A percentile compares a stretch with the other conserved stretches of the same genome.
Conservation (phyloP, 2,888 invertebrate species). For the Erebia ligea region DNA sequence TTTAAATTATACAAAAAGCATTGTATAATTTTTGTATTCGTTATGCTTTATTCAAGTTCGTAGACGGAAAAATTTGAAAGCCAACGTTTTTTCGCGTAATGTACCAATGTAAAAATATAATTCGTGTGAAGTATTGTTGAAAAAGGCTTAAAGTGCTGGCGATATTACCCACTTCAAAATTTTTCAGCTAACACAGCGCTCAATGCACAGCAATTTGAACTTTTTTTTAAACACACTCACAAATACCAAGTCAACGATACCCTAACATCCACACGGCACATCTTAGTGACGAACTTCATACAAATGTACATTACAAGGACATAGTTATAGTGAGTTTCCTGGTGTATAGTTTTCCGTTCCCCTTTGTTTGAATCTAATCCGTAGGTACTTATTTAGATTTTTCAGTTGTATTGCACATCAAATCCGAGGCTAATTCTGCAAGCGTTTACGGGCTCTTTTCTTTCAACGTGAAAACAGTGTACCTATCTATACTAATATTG, state of each 20-base stretch:
- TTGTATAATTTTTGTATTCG: neutral
- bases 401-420: neutral
- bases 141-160: neutral
- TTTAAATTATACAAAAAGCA: neutral
- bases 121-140: slow-evolving; percentile 8
- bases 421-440: slow-evolving; percentile 1
- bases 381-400: no score
- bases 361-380: no score
- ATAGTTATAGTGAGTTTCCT: no score
- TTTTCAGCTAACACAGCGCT: neutral
- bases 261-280: no score
- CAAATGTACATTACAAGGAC: no score
- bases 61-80: slow-evolving; percentile 1
- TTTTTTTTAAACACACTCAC: neutral
- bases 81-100: neutral
- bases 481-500: neutral
- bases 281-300: no score
- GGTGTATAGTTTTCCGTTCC: no score
- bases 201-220: neutral
- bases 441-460: slow-evolving; percentile 11
- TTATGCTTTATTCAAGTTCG: neutral
- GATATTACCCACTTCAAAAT: neutral
- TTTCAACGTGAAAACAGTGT: slow-evolving; percentile 11
- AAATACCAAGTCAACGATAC: no score
- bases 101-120: neutral